These are phyloP conservation scores for Corvus hawaiiensis DNA, from an alignment of 2,113 vertebrate genomes.

Conservation along the genomic window DNA sequence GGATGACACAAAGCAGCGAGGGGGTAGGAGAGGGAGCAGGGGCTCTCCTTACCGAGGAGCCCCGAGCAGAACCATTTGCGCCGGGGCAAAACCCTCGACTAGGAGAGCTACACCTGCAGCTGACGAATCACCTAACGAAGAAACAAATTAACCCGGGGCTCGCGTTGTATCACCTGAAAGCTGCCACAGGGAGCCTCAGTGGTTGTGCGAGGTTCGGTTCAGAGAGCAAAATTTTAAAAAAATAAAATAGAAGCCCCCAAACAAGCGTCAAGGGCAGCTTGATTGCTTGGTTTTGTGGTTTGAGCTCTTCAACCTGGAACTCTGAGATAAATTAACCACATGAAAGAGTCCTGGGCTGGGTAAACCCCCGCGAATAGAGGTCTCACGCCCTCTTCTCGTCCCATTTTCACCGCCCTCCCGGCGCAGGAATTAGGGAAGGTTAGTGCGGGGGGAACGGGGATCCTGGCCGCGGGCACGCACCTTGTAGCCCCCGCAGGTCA, in stretches of 20 bases:
- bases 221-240: neutral
- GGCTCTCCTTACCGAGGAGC: neutral
- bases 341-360: neutral
- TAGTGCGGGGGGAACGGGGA: rapidly evolving
- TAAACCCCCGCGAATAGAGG: neutral
- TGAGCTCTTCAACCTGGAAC: neutral
- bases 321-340: neutral
- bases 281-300: neutral
- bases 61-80: neutral
- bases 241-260: too few species aligned
- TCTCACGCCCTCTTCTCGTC: neutral
- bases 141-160: neutral
- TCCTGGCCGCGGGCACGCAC: constrained; percentile 57
- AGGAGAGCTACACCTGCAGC: neutral
- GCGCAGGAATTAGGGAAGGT: neutral
- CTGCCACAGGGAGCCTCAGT: neutral
- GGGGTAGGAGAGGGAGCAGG: neutral
- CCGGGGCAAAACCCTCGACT: neutral
- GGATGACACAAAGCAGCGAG: neutral
- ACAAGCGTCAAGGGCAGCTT: neutral
- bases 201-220: neutral
- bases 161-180: neutral
- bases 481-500: constrained; percentile 98
- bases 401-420: neutral
- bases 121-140: neutral